Percentiles rank a stretch among this genome's conserved stretches.
phyloP scores from a whole-genome alignment of 2,113 vertebrate genomes.

The Numida meleagris region DNA sequence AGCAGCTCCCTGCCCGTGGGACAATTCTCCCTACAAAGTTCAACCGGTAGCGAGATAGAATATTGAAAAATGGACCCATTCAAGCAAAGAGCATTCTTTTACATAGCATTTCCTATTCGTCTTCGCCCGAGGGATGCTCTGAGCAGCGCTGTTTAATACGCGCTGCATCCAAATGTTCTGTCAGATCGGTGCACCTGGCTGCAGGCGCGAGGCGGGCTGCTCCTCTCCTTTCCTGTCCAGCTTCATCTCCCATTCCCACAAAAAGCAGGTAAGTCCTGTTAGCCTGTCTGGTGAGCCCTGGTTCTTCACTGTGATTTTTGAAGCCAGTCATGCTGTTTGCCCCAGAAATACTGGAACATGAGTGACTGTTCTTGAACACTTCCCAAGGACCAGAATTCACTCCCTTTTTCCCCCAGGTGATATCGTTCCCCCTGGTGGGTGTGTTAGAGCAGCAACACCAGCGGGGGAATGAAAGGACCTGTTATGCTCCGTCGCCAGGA shows the following conservation, averaged over 20 bases:
- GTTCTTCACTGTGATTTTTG: slow-evolving; percentile 6
- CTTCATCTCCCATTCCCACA: background rate
- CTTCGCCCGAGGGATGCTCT: background rate
- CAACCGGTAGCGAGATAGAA: background rate
- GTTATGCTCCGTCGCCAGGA: background rate
- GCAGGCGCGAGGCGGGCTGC: background rate
- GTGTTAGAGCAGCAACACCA: slow-evolving; percentile 22
- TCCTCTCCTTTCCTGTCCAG: slow-evolving; percentile 41
- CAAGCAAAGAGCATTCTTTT: background rate
- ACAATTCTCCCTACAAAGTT: background rate
- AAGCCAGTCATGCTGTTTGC: background rate
- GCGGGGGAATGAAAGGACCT: slow-evolving; percentile 12
- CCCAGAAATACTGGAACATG: background rate
- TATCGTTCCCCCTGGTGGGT: background rate
- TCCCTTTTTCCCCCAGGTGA: background rate
- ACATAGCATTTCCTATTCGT: background rate
- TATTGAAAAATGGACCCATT: background rate
- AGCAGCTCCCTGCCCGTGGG: background rate
- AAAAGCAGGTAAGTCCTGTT: slow-evolving; percentile 60
- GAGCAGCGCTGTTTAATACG: background rate
- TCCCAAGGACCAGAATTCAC: background rate
- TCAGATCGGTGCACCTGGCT: background rate
- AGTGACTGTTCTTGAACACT: slow-evolving; percentile 13
- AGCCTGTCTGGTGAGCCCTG: slow-evolving; percentile 17
- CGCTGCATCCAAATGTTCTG: background rate